Conservation (phyloP, 1,140 invertebrate species). For the Drepana arcuata region DNA sequence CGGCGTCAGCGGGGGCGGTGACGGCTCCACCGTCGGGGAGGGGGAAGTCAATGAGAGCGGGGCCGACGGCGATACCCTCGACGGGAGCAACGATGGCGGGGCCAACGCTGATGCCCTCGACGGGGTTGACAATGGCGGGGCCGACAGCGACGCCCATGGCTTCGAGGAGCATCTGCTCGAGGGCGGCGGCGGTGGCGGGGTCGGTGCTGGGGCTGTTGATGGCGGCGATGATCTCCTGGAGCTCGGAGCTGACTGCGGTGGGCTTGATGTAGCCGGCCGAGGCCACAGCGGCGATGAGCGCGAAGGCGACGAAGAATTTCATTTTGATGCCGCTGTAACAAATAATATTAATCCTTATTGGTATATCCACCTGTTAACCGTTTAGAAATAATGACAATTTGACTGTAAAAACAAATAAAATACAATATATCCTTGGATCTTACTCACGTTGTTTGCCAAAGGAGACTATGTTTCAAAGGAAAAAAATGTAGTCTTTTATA, state of each 20-base stretch:
- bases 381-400: background rate
- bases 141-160: background rate
- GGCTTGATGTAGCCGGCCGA: background rate
- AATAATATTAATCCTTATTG: background rate
- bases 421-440: no score
- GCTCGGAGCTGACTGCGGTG: slow-evolving; percentile 4
- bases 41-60: slow-evolving; percentile 13
- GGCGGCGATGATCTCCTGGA: slow-evolving; percentile 35
- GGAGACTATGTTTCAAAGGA: background rate
- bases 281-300: slow-evolving; percentile 29
- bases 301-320: slow-evolving; percentile 43
- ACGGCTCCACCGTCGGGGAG: background rate
- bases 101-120: slow-evolving; percentile 15
- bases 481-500: background rate
- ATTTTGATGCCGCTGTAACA: slow-evolving; percentile 19
- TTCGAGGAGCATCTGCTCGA: slow-evolving; percentile 22
- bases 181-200: slow-evolving; percentile 36
- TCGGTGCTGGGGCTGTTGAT: slow-evolving; percentile 47
- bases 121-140: slow-evolving; percentile 10
- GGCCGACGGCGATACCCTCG: slow-evolving; percentile 16
- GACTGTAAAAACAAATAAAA: background rate
- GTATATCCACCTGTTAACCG: background rate
- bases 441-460: background rate
- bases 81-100: slow-evolving; percentile 18
- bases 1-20: background rate